These are phyloP conservation scores for Tryphoninae sp. DNA, from an alignment of 2,888 invertebrate species.

Conservation along the genomic window DNA sequence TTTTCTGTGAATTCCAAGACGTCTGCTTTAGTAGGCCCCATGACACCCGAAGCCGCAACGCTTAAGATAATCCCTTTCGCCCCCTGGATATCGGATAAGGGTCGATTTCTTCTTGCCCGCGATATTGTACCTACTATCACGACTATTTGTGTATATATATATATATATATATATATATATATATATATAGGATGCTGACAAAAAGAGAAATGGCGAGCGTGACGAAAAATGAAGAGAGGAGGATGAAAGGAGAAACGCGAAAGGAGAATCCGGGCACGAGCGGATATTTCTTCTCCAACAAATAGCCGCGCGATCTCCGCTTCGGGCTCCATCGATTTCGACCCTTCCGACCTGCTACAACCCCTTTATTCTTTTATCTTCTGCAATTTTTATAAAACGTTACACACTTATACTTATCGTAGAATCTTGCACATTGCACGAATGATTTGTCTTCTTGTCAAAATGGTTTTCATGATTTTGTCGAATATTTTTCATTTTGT, in stretches of 20 bases:
- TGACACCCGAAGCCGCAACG: slow-evolving; percentile 43
- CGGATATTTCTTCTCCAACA: slow-evolving; percentile 19
- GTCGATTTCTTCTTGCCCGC: slow-evolving; percentile 41
- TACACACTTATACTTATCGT: background rate
- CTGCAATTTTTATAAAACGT: background rate
- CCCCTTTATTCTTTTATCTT: background rate
- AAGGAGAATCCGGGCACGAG: slow-evolving; percentile 6
- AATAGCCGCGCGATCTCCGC: slow-evolving; percentile 14
- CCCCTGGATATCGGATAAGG: slow-evolving; percentile 46
- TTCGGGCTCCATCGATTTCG: slow-evolving; percentile 30
- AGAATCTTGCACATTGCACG: too few species aligned
- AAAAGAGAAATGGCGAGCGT: slow-evolving; percentile 11
- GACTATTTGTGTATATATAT: background rate
- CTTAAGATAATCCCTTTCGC: slow-evolving; percentile 56
- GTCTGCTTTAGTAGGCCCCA: slow-evolving; percentile 34
- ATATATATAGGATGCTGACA: slow-evolving; percentile 27
- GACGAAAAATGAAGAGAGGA: slow-evolving; percentile 9
- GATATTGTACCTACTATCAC: slow-evolving; percentile 16
- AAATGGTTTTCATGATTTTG: too few species aligned
- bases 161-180: slow-evolving; percentile 20
- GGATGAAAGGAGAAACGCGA: slow-evolving; percentile 18
- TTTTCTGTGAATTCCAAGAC: slow-evolving; percentile 24
- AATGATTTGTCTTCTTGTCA: too few species aligned
- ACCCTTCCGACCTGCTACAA: background rate
- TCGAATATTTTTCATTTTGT: background rate